Base-by-base conservation (phyloP, 1,140 invertebrate species). In the Platyscapa corneri region DNA sequence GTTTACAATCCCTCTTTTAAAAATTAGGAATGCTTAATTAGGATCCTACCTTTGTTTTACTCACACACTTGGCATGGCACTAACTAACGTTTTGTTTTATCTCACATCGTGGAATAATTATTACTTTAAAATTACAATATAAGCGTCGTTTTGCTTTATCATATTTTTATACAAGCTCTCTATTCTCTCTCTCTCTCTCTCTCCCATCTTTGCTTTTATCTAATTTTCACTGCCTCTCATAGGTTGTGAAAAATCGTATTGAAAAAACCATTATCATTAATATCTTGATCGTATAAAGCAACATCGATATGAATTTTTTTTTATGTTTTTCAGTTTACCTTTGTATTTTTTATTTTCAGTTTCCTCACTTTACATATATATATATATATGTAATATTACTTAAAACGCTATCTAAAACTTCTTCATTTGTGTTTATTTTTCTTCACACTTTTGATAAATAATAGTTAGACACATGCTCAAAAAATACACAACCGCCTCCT, bases 71-170 rank as follows among this genome's bases (percentile, higher is more conserved):
- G 67, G n/a, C 80, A 86, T 86, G 84, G 84, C 84, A 86, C 84
- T 86, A 86, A 80, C 53, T 80, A 72, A 79, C 46, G 8, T 46
- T 56, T 80, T 84, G 10, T 67, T 72, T 12, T 34, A 60, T 85
- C 49, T 76, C 80, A 75, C 37, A 46, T 70, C 34, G 32, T 86
- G 84, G 84, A 86, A 86, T 86, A 80, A 77, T 86, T 86, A 86
- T 86, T 20, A 16, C 72, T 85, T 80, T 74, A 77, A 81, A 85
- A 76, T 85, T 84, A 84, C 83, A 85, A 49, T 81, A 75, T 85
- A 81, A 85, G 72, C 84, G 84, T 81, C 78, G 74, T 72, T 67
- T 77, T 34, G 34, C 76, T 82, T 85, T 30, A 53, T 82, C 81
- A 39, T 16, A 53, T 72, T 23, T 67, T 30, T 30, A 67, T 14